phyloP scores from a whole-genome alignment of 1,140 invertebrate genomes.

The Schlechtendalia chinensis region DNA sequence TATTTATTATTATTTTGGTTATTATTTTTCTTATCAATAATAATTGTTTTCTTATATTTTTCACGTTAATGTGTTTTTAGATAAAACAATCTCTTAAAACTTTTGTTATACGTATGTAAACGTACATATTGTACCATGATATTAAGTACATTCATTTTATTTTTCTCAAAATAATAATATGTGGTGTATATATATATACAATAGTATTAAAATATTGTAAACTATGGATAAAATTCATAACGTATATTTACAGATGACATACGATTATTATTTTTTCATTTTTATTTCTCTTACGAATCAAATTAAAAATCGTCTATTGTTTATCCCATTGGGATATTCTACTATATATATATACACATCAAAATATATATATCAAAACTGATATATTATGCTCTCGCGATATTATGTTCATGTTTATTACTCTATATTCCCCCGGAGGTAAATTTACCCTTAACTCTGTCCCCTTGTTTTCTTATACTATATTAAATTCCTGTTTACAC shows the following conservation, averaged over 20 bases:
- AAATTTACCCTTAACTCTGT: constrained; percentile 49
- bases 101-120: too few relatives aligned
- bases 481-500: constrained; percentile 50
- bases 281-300: background rate
- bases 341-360: background rate
- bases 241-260: background rate
- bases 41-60: too few relatives aligned
- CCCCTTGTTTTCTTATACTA: constrained; percentile 50
- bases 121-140: too few relatives aligned
- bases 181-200: too few relatives aligned
- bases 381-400: constrained; percentile 36
- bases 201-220: too few relatives aligned
- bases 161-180: too few relatives aligned
- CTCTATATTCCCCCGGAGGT: constrained; percentile 46
- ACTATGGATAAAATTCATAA: too few relatives aligned
- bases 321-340: background rate
- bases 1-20: too few relatives aligned
- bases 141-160: too few relatives aligned
- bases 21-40: too few relatives aligned
- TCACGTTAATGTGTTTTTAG: too few relatives aligned
- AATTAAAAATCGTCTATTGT: constrained; percentile 1
- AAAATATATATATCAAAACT: background rate
- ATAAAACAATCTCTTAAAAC: too few relatives aligned
- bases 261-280: background rate
- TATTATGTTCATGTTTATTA: constrained; percentile 44